These are phyloP conservation scores for Eupithecia subfuscata DNA, from an alignment of 2,888 invertebrate genomes.

Conservation along the genomic window DNA sequence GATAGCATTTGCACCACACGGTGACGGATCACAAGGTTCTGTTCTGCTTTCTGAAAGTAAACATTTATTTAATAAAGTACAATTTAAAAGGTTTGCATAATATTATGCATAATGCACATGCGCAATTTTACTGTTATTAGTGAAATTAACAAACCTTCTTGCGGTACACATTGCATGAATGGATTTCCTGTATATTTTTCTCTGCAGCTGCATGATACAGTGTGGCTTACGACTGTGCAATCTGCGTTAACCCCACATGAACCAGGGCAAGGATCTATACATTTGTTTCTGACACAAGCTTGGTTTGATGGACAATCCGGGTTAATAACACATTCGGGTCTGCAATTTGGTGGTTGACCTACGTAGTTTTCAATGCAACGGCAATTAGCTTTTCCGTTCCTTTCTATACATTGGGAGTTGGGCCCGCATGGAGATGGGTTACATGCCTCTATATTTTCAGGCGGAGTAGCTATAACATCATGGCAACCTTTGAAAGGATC, in stretches of 20 bases:
- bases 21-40: conserved; percentile 93
- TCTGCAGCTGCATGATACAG: conserved; percentile 91
- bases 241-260: conserved; percentile 92
- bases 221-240: conserved; percentile 91
- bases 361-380: conserved; percentile 90
- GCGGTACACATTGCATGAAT: conserved; percentile 89
- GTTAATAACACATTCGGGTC: conserved; percentile 93
- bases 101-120: neutral
- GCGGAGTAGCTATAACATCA: conserved; percentile 73
- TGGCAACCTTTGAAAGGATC: conserved; percentile 92
- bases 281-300: conserved; percentile 92
- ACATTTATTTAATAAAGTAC: conserved; percentile 3
- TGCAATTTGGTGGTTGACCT: conserved; percentile 91
- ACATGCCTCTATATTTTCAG: conserved; percentile 84
- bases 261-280: conserved; percentile 92
- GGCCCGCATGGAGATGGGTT: conserved; percentile 92
- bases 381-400: conserved; percentile 88
- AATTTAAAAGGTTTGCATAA: neutral
- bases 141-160: conserved; percentile 71
- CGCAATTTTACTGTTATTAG: neutral
- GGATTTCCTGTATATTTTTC: conserved; percentile 92
- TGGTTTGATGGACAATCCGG: conserved; percentile 90
- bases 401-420: conserved; percentile 88
- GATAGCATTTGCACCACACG: conserved; percentile 93
- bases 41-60: conserved; percentile 80